Evolutionary conservation across 2,797 vertebrate species (phyloP), one percentile per base, ranked within the genome.

Genomic region (Apogon talboti): DNA sequence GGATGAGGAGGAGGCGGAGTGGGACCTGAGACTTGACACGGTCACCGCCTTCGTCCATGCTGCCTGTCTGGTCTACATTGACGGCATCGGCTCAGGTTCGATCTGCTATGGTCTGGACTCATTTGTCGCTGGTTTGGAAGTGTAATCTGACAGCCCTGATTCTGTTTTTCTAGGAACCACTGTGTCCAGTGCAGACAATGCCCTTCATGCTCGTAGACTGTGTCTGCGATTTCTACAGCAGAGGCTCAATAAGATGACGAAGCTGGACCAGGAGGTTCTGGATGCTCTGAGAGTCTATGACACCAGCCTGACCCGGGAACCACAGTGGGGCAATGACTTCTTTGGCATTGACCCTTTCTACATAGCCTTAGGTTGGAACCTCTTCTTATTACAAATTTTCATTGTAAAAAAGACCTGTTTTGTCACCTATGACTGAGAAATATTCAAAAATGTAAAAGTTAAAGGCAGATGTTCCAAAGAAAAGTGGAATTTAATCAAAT

Each of bases 321-420:
- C 97, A 4, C 87, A 93, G 64, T 96, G 94, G 91, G 93, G 93
- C 6, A 94, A 95, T 24, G 90, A 92, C 68, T 94, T 92, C 41
- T 95, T 98, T 51, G 98, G 97, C 82, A 96, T 99, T 38, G 91
- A 95, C 44, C 98, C 98, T 0, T 99, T 99, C 91, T 98, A 96
- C 90, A 96, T 99, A 54, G 85, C 95, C 43, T 91, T 90, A 87
- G 97, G 98, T 95, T 92, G 50, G 45, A 6, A 58, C 14, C 18
- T 7, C 4, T 30, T 30, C 7, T 30, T 30, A 30, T 30, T 30
- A 5, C 5, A 6, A 30, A 1, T 30, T 30, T 8, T 5, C 28
- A 30, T 30, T 30, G 5, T 2, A 30, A 30, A 30, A 30, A 30
- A 30, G 7, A 30, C 28, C 5, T 30, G 4, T 30, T 30, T 30